phyloP scores from a whole-genome alignment of 2,888 invertebrate genomes.

The Netelia fuscicornis region DNA sequence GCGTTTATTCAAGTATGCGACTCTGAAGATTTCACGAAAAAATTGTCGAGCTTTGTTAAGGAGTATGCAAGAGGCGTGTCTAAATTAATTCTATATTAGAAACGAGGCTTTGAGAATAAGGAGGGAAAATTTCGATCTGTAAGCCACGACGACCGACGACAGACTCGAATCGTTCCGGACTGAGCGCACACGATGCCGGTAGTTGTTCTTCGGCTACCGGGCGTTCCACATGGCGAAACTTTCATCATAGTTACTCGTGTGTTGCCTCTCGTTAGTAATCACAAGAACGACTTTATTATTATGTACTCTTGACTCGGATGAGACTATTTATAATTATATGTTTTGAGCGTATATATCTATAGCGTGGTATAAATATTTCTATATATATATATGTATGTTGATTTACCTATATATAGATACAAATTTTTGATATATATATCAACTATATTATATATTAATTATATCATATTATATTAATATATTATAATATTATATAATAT shows the following conservation, averaged over 20 bases:
- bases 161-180: constrained; percentile 47
- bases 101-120: constrained; percentile 7
- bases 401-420: too few species aligned
- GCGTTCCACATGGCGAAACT: constrained; percentile 65
- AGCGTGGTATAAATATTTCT: too few species aligned
- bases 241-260: constrained; percentile 52
- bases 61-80: not conserved
- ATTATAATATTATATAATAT: too few species aligned
- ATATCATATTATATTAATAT: too few species aligned
- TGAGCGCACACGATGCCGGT: constrained; percentile 57
- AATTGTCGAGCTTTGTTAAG: not conserved
- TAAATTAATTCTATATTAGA: constrained; percentile 12
- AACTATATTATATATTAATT: too few species aligned
- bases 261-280: constrained; percentile 50
- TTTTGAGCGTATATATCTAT: not conserved
- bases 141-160: constrained; percentile 40
- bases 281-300: constrained; percentile 30
- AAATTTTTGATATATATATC: too few species aligned
- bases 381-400: too few species aligned
- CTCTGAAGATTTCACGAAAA: constrained; percentile 2
- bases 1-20: not conserved
- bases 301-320: not conserved
- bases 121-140: constrained; percentile 27
- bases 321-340: not conserved
- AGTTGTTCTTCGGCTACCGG: constrained; percentile 48